Evolutionary conservation across 2,797 vertebrate genomes (phyloP), one percentile per base, ranked within the genome.

Genomic region (Echiichthys vipera): DNA sequence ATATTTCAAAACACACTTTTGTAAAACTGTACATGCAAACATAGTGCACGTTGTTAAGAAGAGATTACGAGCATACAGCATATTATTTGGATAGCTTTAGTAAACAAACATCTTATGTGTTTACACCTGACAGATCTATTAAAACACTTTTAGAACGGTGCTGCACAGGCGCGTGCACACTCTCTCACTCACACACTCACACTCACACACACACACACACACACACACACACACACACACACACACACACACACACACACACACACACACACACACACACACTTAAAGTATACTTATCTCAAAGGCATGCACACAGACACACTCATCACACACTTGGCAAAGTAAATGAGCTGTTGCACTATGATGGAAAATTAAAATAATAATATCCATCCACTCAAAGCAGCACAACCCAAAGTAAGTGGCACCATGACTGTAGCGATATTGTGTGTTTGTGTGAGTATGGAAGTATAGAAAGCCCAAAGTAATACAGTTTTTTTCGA

Each of bases 21-120:
- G 91, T 97, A 96, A 96, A 98, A 98, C 94, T 97, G 95, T 95
- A 96, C 97, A 97, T 97, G 97, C 96, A 97, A 95, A 96, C 95
- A 87, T 92, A 92, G 92, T 95, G 95, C 94, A 95, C 92, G 83
- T 90, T 80, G 91, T 93, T 95, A 90, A 92, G 94, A 93, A 95
- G 92, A 94, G 95, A 95, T 90, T 93, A 96, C 93, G 91, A 95
- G 96, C 95, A 96, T 95, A 95, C 95, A 77, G 90, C 91, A 92
- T 93, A 92, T 88, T 91, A 94, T 93, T 96, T 90, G 95, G 95
- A 94, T 93, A 93, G 89, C 91, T 95, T 92, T 81, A 81, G 93
- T 95, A 97, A 96, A 97, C 96, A 96, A 96, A 95, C 89, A 84
- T 93, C 81, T 88, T 85, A 93, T 94, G 93, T 94, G 95, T 95